phyloP scores from a whole-genome alignment of 2,113 vertebrate species.

The Phalacrocorax aristotelis region DNA sequence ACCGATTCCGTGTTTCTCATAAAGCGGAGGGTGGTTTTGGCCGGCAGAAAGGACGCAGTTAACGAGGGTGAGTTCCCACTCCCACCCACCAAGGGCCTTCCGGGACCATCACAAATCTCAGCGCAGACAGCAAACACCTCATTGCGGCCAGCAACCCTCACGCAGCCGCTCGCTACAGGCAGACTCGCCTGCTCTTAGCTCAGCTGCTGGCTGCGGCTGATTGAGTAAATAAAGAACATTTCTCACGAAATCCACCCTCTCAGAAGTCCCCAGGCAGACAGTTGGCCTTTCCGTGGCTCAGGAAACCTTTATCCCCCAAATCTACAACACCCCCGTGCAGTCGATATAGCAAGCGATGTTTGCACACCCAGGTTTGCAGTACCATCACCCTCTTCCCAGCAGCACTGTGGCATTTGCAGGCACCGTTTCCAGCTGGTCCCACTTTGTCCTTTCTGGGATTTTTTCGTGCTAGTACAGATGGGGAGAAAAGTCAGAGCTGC shows the following conservation, averaged over 20 bases:
- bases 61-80: neutral
- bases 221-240: conserved; percentile 24
- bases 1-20: neutral
- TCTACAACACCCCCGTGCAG: neutral
- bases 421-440: neutral
- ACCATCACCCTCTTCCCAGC: neutral
- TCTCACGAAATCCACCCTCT: neutral
- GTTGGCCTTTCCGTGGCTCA: neutral
- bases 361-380: neutral
- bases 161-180: neutral
- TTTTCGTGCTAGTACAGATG: neutral
- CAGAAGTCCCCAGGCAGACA: neutral
- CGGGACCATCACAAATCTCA: neutral
- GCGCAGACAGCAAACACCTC: neutral
- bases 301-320: neutral
- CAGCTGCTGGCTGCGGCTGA: neutral
- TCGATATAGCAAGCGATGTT: neutral
- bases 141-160: neutral
- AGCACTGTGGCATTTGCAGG: neutral
- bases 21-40: neutral
- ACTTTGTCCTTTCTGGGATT: neutral
- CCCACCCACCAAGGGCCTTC: conserved; percentile 33
- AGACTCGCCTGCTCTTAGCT: neutral
- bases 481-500: neutral
- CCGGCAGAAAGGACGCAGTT: neutral